Evolutionary conservation across 2,888 invertebrate species (phyloP), one percentile per base, ranked within the genome.

Genomic region (Pedicia rivosa): DNA sequence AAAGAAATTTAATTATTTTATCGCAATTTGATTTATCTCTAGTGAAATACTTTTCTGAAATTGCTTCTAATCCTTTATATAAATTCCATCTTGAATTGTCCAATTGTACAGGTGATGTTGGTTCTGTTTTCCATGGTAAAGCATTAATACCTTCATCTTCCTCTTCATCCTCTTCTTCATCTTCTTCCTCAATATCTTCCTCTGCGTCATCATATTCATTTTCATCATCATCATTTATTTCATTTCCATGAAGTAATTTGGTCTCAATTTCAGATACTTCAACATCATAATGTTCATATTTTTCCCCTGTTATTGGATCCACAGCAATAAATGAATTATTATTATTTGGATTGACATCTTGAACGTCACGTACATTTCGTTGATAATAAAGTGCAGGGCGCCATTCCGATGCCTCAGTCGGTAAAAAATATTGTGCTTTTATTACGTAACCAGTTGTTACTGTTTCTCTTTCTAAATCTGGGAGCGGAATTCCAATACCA

Each of bases 61-160:
- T 67, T 31, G 66, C 65, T 44, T 73, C 72, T 14, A 78, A 51
- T 25, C 70, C 59, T 54, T 69, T 71, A 54, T 80, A 80, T 42
- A 78, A 65, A 47, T 69, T 70, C 77, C 77, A 78, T 50, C 72
- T 56, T 37, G 65, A 65, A 62, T 65, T 65, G 47, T 60, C 56
- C n/a, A 24, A 24, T 24, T 24, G 8, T 10, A 10, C n/a, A 24
- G 24, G 3, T 10, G 8, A 8, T 4, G 4, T n/a, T 5, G 24
- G 24, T 24, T 24, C n/a, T 24, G 24, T 8, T 24, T 24, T 3
- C 24, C 24, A 24, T 10, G n/a, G n/a, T n/a, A n/a, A n/a, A n/a
- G n/a, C n/a, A n/a, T n/a, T n/a, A n/a, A 24, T 24, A 24, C n/a
- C n/a, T 5, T 24, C 24, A 8, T 10, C 8, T 10, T 4, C n/a